Evolutionary conservation across 1,140 invertebrate species (phyloP).

Genomic region (Drosophila willistoni): DNA sequence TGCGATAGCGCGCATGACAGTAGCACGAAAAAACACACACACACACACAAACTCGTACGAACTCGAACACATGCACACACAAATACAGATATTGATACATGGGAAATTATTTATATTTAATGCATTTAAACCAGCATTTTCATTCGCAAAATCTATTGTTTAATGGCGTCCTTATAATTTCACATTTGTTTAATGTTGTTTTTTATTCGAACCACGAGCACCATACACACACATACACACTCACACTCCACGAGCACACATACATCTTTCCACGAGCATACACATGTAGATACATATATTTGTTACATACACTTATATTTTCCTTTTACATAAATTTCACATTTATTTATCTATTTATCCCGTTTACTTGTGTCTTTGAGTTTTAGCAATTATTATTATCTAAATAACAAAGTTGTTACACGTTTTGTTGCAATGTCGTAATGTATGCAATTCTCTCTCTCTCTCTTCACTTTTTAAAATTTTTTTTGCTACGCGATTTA

Average conservation of each 20-base stretch:
- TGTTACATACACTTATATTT: constrained; percentile 6
- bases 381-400: constrained; percentile 31
- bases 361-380: constrained; percentile 16
- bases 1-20: constrained; percentile 6
- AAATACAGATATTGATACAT: constrained; percentile 30
- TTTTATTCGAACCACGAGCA: neutral
- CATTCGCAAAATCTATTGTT: constrained; percentile 12
- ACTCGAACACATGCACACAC: neutral
- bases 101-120: constrained; percentile 8
- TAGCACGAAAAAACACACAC: constrained; percentile 7
- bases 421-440: constrained; percentile 53
- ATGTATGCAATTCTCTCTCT: constrained; percentile 39
- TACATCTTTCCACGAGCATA: neutral
- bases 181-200: neutral
- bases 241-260: neutral
- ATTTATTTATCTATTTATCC: neutral
- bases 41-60: neutral
- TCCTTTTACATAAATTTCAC: neutral
- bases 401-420: constrained; percentile 24
- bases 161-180: neutral
- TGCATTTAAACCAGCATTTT: neutral
- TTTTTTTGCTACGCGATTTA: too few species aligned
- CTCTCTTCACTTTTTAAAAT: too few species aligned
- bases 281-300: constrained; percentile 1
- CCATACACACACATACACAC: too few species aligned